Evolutionary conservation across 1,140 invertebrate species (phyloP).

Genomic region (Phymastichus coffea): DNA sequence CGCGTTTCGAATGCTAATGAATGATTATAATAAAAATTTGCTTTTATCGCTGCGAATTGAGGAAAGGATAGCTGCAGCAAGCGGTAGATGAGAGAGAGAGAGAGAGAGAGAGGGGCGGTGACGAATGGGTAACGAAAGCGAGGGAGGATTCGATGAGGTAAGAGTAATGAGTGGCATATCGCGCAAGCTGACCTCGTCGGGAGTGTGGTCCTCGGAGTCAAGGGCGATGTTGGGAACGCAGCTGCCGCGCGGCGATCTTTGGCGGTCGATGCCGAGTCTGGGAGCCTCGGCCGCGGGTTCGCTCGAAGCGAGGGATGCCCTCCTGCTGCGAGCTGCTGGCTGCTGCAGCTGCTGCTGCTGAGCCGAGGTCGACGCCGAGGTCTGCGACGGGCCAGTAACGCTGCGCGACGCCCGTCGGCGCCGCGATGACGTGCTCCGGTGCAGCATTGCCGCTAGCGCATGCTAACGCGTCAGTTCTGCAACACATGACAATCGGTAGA

Average conservation of each 20-base stretch:
- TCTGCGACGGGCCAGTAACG: constrained; percentile 65
- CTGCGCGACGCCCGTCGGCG: constrained; percentile 65
- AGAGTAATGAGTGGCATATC: too few species aligned
- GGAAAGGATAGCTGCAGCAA: too few species aligned
- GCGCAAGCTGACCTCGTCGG: constrained; percentile 45
- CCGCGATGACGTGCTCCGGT: constrained; percentile 67
- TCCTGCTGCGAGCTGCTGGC: constrained; percentile 36
- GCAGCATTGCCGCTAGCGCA: constrained; percentile 63
- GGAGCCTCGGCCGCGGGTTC: constrained; percentile 41
- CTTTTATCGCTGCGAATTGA: too few species aligned
- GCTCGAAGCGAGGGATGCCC: constrained; percentile 48
- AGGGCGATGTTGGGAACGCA: constrained; percentile 55
- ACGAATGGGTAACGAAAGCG: too few species aligned
- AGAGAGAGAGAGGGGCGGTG: too few species aligned
- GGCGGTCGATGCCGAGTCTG: constrained; percentile 37
- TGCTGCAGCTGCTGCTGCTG: constrained; percentile 14
- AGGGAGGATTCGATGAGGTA: too few species aligned
- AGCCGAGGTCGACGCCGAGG: constrained; percentile 49
- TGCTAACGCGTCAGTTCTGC: too few species aligned
- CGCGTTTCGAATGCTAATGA: too few species aligned
- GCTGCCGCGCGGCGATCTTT: constrained; percentile 53
- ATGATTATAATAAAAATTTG: too few species aligned
- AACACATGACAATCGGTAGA: too few species aligned
- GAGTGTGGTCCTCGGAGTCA: constrained; percentile 39
- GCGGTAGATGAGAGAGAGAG: too few species aligned